Evolutionary conservation across 2,113 vertebrate species (phyloP), one percentile per base, ranked within the genome.

Genomic region (Callocephalon fimbriatum): DNA sequence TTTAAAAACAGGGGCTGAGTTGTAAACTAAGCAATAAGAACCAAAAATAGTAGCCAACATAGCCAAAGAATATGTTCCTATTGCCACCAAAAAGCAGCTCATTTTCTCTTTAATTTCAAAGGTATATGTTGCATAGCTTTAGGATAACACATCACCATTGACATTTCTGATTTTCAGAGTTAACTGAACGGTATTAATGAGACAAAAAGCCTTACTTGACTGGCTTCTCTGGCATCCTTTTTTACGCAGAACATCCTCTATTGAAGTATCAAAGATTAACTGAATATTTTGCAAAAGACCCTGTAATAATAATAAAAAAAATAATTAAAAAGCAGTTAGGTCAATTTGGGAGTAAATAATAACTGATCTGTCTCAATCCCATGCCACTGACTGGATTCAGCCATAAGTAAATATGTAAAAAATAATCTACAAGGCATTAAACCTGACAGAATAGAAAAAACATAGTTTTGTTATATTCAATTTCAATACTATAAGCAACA

Each of bases 231-330:
- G 98, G 67, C 99, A 99, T 70, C 99, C 99, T 98, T 98, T 99
- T 95, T 97, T 98, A 91, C 85, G 97, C 22, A 99, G 98, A 93
- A 99, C 71, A 23, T 99, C 99, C 54, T 99, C 99, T 82, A 99
- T 50, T 1, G 99, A 97, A 22, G 98, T 98, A 66, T 99, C 99
- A 96, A 99, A 99, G 91, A 99, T 97, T 81, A 99, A 97, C 29
- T 92, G 97, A 81, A 99, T 97, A 75, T 99, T 99, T 98, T 99
- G 99, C 87, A 99, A 98, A 95, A 99, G 97, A 61, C 99, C 99
- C 99, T 99, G 98, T 48, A 94, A 95, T 35, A 75, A 91, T 37
- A 88, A 96, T 63, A 47, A 78, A 8, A 62, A 94, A 61, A 96
- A 21, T 11, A 72, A 29, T 63, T 61, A 26, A 3, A 1, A 65